A percentile compares a stretch with the other conserved stretches of the same genome.
Evolutionary conservation across 2,113 vertebrate species (phyloP).

Genomic region (Cranoglanis bouderius): DNA sequence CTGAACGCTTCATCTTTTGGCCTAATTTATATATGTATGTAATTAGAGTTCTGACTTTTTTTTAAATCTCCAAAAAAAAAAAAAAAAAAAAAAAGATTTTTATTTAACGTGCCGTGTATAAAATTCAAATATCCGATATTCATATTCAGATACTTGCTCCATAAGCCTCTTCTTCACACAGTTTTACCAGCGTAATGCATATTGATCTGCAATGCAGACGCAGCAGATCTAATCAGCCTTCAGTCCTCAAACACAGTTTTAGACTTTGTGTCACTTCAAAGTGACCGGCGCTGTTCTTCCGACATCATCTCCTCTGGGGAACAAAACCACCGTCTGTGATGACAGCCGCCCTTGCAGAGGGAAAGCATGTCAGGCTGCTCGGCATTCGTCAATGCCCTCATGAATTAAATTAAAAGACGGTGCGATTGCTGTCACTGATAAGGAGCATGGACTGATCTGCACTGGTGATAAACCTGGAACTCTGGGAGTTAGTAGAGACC

Average conservation of each 20-base stretch:
- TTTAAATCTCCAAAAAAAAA: background rate
- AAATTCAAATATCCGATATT: background rate
- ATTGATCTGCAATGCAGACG: slow-evolving; percentile 20
- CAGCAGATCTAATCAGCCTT: slow-evolving; percentile 18
- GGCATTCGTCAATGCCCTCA: slow-evolving; percentile 50
- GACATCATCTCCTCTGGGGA: slow-evolving; percentile 42
- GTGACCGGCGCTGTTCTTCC: slow-evolving; percentile 39
- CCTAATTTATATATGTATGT: background rate
- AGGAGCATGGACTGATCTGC: slow-evolving; percentile 34
- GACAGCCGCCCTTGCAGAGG: slow-evolving; percentile 48
- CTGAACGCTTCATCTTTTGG: background rate
- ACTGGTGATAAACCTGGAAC: slow-evolving; percentile 40
- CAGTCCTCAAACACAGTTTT: slow-evolving; percentile 25
- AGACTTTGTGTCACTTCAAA: slow-evolving; percentile 47
- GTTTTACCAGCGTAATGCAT: background rate
- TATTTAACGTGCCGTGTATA: background rate
- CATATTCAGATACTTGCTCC: too few relatives aligned
- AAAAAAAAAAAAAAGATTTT: background rate
- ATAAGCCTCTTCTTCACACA: background rate
- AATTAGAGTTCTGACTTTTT: background rate
- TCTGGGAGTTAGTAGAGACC: slow-evolving; percentile 21
- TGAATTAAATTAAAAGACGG: slow-evolving; percentile 53
- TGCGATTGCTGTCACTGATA: slow-evolving; percentile 49
- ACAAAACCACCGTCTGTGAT: slow-evolving; percentile 34
- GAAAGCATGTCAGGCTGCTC: slow-evolving; percentile 18